Base-by-base conservation (phyloP, 2,113 vertebrate genomes). In the Cyanoliseus patagonus region DNA sequence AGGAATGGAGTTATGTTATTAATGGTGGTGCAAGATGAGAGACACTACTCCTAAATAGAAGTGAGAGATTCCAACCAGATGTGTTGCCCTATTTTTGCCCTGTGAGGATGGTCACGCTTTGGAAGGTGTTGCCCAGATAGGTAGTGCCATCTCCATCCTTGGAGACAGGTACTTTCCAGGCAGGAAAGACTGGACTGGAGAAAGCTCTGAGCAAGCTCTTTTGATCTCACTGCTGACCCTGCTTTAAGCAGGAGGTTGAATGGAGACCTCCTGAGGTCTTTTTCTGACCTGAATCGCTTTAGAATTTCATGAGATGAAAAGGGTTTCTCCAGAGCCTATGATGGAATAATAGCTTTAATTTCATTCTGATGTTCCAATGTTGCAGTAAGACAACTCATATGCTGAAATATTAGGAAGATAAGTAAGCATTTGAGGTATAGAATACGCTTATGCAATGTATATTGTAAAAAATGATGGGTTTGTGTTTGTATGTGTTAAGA, bases 401-500 rank as follows among this genome's bases (percentile, higher is more conserved):
- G 30, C 83, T 78, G 27, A 77, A 86, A 31, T 63, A 55, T 7
- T 70, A 63, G 22, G 10, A 90, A 67, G 52, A 30, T 64, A 33
- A 30, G 8, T 61, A 49, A 46, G 28, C 6, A 7, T 69, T 35
- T 73, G 59, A 76, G 41, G 10, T 89, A 15, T 10, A 55, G 37
- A 31, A 73, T 62, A 42, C 44, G 12, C 12, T 93, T 63, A 19
- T 61, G 69, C 15, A 51, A 19, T 74, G 22, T 52, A 3, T 59
- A 28, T 18, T 39, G 39, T 53, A 72, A 87, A 90, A 81, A 51
- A 37, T 42, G 2, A 82, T 30, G 13, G 4, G 0, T 46, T 68
- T 92, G 8, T 92, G 35, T 88, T 95, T 83, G 33, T 95, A 33
- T 96, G 66, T 93, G 92, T 97, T 87, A 95, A 99, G 99, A 99